phyloP scores from a whole-genome alignment of 1,140 invertebrate species.

The Diachasma alloeum region DNA sequence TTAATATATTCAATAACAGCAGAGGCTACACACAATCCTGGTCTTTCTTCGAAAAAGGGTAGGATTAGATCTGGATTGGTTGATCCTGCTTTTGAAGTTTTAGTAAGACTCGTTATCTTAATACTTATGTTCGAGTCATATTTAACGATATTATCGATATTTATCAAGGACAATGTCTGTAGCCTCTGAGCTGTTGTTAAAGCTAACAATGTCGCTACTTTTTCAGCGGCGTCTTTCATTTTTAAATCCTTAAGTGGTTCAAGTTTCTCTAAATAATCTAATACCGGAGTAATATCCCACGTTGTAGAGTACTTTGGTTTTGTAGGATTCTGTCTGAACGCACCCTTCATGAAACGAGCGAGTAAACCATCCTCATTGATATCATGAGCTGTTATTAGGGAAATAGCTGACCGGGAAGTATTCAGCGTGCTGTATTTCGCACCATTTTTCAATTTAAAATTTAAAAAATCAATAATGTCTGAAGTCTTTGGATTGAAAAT shows the following conservation, averaged over 20 bases:
- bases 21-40: too few relatives aligned
- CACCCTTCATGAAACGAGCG: slow-evolving; percentile 3
- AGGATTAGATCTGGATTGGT: too few relatives aligned
- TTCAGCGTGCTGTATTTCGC: neutral
- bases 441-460: neutral
- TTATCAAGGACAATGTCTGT: slow-evolving; percentile 18
- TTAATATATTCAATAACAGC: too few relatives aligned
- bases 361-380: neutral
- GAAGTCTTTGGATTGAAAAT: neutral
- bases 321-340: slow-evolving; percentile 8
- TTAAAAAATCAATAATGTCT: neutral
- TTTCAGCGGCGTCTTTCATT: slow-evolving; percentile 7
- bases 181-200: slow-evolving; percentile 24
- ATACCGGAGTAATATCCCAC: slow-evolving; percentile 2
- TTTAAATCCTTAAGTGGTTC: neutral
- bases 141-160: slow-evolving; percentile 16
- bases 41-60: too few relatives aligned
- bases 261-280: slow-evolving; percentile 5
- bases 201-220: slow-evolving; percentile 3
- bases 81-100: too few relatives aligned
- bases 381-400: neutral
- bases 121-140: too few relatives aligned
- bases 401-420: neutral
- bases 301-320: slow-evolving; percentile 12
- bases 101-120: too few relatives aligned